Conservation (phyloP, 1,140 invertebrate genomes). For the Belonocnema kinseyi region DNA sequence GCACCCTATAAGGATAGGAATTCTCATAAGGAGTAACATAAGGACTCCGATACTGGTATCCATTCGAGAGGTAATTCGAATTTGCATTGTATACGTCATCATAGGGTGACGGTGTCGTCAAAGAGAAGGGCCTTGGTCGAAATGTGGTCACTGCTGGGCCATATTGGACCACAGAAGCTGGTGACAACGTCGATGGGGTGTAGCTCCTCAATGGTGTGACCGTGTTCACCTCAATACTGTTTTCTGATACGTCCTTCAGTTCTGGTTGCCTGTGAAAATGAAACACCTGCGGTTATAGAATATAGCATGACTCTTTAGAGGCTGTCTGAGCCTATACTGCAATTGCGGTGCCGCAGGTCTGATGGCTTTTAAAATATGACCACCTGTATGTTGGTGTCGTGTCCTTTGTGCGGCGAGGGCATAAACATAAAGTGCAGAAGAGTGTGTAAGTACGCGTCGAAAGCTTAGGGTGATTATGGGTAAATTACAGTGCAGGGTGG, state of each 20-base stretch:
- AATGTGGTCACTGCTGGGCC: constrained; percentile 49
- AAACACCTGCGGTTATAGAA: constrained; percentile 13
- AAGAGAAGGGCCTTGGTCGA: constrained; percentile 47
- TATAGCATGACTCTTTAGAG: constrained; percentile 30
- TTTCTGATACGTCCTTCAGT: constrained; percentile 62
- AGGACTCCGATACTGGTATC: constrained; percentile 50
- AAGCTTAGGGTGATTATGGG: constrained; percentile 16
- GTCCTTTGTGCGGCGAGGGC: constrained; percentile 5
- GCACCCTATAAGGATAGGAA: constrained; percentile 44
- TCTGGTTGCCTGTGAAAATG: constrained; percentile 61
- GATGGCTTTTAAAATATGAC: constrained; percentile 1
- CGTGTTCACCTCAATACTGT: constrained; percentile 65
- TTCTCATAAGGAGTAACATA: constrained; percentile 51
- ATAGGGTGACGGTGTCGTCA: constrained; percentile 40
- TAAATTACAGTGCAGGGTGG: constrained; percentile 23
- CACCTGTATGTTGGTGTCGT: not conserved
- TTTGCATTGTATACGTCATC: constrained; percentile 47
- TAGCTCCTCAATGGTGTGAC: constrained; percentile 48
- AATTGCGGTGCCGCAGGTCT: constrained; percentile 5
- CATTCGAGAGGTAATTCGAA: constrained; percentile 54
- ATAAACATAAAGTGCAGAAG: not conserved
- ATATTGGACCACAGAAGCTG: constrained; percentile 46
- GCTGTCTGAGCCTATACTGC: not conserved
- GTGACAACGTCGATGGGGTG: constrained; percentile 46
- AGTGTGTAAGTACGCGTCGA: not conserved